These are phyloP conservation scores for Microcebus tavaratra DNA, from an alignment of 2,113 vertebrate species.

Conservation along the genomic window DNA sequence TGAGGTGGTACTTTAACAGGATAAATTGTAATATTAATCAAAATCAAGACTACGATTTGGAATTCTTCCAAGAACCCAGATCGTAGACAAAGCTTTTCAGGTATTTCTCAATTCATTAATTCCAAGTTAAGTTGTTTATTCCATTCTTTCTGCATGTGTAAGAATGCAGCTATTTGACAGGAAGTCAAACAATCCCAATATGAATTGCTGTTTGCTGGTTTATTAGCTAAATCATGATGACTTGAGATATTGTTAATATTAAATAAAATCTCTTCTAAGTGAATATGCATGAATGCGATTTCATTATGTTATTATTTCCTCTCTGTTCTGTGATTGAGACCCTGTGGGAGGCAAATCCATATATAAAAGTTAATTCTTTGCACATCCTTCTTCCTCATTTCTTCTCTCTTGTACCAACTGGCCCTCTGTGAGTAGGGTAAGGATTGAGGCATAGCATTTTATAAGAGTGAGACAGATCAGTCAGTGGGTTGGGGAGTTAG, in stretches of 20 bases:
- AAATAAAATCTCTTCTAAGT: constrained; percentile 66
- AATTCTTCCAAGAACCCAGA: constrained; percentile 79
- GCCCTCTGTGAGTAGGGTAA: not conserved
- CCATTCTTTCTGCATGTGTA: constrained; percentile 75
- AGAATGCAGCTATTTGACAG: constrained; percentile 81
- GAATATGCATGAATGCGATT: constrained; percentile 73
- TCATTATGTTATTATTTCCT: constrained; percentile 68
- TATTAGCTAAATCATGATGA: constrained; percentile 78
- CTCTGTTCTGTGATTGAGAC: constrained; percentile 62
- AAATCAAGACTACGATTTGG: constrained; percentile 83
- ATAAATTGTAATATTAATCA: constrained; percentile 88
- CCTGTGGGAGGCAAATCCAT: constrained; percentile 45
- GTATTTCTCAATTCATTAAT: constrained; percentile 82
- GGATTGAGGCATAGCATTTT: not conserved
- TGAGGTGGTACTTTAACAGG: constrained; percentile 85
- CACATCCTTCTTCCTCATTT: not conserved
- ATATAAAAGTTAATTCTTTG: constrained; percentile 56
- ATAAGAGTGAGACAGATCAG: not conserved
- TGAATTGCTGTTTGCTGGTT: constrained; percentile 80
- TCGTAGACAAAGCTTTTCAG: constrained; percentile 82
- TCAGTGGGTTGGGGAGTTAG: not conserved
- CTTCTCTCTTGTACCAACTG: not conserved
- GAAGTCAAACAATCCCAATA: constrained; percentile 79
- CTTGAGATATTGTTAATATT: constrained; percentile 79
- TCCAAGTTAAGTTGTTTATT: constrained; percentile 82